Evolutionary conservation across 2,888 invertebrate genomes (phyloP).

Genomic region (Tenodera sinensis): DNA sequence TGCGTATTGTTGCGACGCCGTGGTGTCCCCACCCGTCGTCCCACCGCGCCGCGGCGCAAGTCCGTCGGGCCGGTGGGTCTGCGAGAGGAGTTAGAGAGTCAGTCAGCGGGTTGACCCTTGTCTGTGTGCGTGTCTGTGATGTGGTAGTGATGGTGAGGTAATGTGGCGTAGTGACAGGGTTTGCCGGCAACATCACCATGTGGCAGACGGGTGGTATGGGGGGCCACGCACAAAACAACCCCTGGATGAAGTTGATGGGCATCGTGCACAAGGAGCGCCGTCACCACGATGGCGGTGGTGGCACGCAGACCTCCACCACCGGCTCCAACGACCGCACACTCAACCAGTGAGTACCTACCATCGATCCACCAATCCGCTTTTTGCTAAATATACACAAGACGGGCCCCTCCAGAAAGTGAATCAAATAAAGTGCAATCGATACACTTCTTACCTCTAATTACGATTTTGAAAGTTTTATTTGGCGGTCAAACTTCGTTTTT

Average conservation of each 20-base stretch:
- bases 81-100: neutral
- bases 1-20: too few relatives aligned
- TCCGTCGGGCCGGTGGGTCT: neutral
- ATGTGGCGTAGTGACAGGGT: neutral
- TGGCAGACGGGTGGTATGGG: conserved; percentile 75
- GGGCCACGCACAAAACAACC: conserved; percentile 71
- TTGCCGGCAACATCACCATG: conserved; percentile 50
- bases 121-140: neutral
- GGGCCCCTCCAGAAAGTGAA: too few relatives aligned
- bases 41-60: neutral
- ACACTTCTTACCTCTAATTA: too few relatives aligned
- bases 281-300: conserved; percentile 53
- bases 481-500: too few relatives aligned
- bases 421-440: too few relatives aligned
- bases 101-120: neutral
- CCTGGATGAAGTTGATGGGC: conserved; percentile 80
- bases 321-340: conserved; percentile 61
- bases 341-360: conserved; percentile 68
- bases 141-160: neutral
- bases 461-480: too few relatives aligned
- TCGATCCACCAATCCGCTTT: too few relatives aligned
- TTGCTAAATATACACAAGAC: too few relatives aligned
- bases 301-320: conserved; percentile 40
- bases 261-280: conserved; percentile 73
- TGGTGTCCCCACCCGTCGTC: neutral